These are phyloP conservation scores for Epinephelus moara DNA, from an alignment of 2,113 vertebrate species.

Conservation along the genomic window DNA sequence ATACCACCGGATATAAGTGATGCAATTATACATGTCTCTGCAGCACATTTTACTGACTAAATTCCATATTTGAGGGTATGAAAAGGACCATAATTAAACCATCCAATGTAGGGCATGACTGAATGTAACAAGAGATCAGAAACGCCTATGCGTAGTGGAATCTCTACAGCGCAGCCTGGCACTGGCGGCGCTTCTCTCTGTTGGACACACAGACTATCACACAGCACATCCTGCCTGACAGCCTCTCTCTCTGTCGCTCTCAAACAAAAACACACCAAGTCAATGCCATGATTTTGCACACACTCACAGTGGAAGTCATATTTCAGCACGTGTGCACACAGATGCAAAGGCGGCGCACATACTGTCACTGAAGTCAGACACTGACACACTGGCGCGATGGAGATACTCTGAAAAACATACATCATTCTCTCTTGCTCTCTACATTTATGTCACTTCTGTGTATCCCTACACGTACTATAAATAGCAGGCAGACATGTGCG, in stretches of 20 bases:
- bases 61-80: constrained; percentile 41
- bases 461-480: constrained; percentile 53
- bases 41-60: constrained; percentile 41
- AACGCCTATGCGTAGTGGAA: constrained; percentile 35
- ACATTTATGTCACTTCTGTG: constrained; percentile 35
- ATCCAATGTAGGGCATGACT: constrained; percentile 58
- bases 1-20: constrained; percentile 15
- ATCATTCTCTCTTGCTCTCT: constrained; percentile 20
- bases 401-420: constrained; percentile 21
- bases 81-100: constrained; percentile 60
- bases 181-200: constrained; percentile 54
- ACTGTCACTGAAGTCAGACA: constrained; percentile 31
- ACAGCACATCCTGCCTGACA: constrained; percentile 47
- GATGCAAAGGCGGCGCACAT: constrained; percentile 7
- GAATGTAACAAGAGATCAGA: constrained; percentile 62
- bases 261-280: constrained; percentile 31
- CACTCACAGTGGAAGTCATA: constrained; percentile 14
- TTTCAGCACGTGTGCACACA: constrained; percentile 27
- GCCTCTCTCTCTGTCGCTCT: constrained; percentile 6
- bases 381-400: not conserved
- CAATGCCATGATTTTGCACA: constrained; percentile 2
- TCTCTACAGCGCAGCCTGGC: constrained; percentile 58
- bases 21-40: constrained; percentile 35
- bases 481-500: constrained; percentile 36
- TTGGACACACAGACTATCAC: constrained; percentile 44